A percentile compares a stretch with the other conserved stretches of the same genome.
phyloP scores from a whole-genome alignment of 2,797 vertebrate species.

The Gambelia wislizenii region DNA sequence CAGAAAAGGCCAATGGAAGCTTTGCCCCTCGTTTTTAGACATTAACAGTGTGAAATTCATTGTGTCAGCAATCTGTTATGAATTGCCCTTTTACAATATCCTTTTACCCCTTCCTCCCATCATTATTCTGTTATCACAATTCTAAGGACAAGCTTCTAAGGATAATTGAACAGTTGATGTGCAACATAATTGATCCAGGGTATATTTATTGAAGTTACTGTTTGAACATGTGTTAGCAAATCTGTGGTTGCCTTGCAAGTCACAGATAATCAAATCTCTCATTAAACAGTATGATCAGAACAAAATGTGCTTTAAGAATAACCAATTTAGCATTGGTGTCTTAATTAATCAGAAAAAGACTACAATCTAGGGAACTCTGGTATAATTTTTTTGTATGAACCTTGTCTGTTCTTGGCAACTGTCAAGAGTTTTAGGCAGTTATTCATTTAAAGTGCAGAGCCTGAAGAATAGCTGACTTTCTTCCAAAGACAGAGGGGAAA shows the following conservation, averaged over 20 bases:
- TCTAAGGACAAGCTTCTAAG: slow-evolving; percentile 56
- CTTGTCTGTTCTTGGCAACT: slow-evolving; percentile 41
- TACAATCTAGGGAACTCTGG: slow-evolving; percentile 12
- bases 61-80: slow-evolving; percentile 49
- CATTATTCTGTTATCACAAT: slow-evolving; percentile 59
- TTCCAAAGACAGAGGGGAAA: slow-evolving; percentile 20
- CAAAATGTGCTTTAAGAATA: slow-evolving; percentile 30
- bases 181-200: slow-evolving; percentile 53
- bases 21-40: slow-evolving; percentile 5
- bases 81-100: slow-evolving; percentile 58
- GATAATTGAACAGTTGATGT: slow-evolving; percentile 54
- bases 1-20: background rate
- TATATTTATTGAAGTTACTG: slow-evolving; percentile 57
- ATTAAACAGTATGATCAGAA: slow-evolving; percentile 42
- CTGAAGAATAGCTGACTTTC: slow-evolving; percentile 41
- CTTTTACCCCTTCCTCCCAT: slow-evolving; percentile 32
- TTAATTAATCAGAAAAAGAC: slow-evolving; percentile 51
- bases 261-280: slow-evolving; percentile 43
- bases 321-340: slow-evolving; percentile 39
- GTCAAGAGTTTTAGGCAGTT: background rate
- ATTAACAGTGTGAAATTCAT: slow-evolving; percentile 21
- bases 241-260: slow-evolving; percentile 55
- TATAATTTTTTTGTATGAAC: slow-evolving; percentile 39
- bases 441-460: slow-evolving; percentile 34
- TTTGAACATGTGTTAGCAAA: slow-evolving; percentile 64